Evolutionary conservation across 2,888 invertebrate species (phyloP).

Genomic region (Coleophora deauratella): DNA sequence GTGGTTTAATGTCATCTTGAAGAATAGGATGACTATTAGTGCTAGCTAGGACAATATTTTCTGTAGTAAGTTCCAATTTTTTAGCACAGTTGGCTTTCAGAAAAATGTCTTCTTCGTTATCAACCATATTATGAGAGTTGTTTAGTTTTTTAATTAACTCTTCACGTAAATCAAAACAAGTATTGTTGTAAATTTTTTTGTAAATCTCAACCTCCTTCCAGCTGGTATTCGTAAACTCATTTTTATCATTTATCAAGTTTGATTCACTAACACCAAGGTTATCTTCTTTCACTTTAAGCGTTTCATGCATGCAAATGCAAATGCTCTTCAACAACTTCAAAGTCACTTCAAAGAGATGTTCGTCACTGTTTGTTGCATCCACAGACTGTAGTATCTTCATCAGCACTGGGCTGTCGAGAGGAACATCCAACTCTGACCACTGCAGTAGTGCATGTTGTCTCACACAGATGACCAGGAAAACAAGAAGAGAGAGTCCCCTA

Average conservation of each 20-base stretch:
- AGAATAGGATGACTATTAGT: constrained; percentile 9
- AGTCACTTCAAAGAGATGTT: constrained; percentile 44
- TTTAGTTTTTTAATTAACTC: constrained; percentile 27
- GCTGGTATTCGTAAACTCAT: constrained; percentile 14
- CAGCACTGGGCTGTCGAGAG: constrained; percentile 35
- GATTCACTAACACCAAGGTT: constrained; percentile 2
- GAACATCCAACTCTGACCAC: constrained; percentile 12
- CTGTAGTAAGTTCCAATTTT: constrained; percentile 13
- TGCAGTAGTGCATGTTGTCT: constrained; percentile 21
- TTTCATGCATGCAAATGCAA: constrained; percentile 50
- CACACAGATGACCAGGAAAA: constrained; percentile 13
- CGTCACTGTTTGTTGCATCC: constrained; percentile 41
- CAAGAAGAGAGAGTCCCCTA: constrained; percentile 17
- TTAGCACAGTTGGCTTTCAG: constrained; percentile 19
- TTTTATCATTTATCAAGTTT: constrained; percentile 19
- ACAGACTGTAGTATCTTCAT: constrained; percentile 43
- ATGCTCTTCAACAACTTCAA: constrained; percentile 48
- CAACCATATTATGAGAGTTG: constrained; percentile 13
- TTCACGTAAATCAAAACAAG: constrained; percentile 38
- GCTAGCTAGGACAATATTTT: constrained; percentile 8
- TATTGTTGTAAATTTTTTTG: constrained; percentile 45
- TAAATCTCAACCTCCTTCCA: constrained; percentile 34
- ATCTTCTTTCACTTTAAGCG: constrained; percentile 28
- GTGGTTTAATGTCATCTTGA: constrained; percentile 12
- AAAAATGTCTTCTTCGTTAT: constrained; percentile 14